Percentiles rank a stretch among this genome's conserved stretches.
Evolutionary conservation across 2,888 invertebrate species (phyloP).

Genomic region (Heliconius ethilla): DNA sequence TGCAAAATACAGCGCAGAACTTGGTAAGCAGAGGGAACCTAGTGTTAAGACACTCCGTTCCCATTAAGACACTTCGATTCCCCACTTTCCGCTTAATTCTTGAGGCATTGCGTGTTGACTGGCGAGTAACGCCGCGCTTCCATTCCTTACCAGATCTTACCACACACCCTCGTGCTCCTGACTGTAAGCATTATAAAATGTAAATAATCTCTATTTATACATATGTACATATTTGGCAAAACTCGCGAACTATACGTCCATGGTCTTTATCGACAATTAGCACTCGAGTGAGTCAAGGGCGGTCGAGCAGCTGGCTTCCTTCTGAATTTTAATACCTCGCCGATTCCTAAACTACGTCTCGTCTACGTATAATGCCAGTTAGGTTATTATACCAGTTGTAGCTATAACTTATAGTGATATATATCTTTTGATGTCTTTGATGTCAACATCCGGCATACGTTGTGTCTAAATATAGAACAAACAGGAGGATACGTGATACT

Average conservation of each 20-base stretch:
- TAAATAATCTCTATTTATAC: background rate
- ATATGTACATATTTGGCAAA: conserved; percentile 23
- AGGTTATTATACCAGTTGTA: conserved; percentile 3
- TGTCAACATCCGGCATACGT: background rate
- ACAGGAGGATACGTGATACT: background rate
- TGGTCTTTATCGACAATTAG: conserved; percentile 31
- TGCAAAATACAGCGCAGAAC: too few species aligned
- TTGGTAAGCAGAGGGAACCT: too few species aligned
- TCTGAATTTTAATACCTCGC: conserved; percentile 67
- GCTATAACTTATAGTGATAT: background rate
- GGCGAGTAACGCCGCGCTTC: too few species aligned
- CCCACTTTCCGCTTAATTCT: too few species aligned
- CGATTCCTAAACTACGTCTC: conserved; percentile 62
- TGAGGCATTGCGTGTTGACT: too few species aligned
- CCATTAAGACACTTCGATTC: too few species aligned
- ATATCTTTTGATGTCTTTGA: conserved; percentile 5
- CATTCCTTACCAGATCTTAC: too few species aligned
- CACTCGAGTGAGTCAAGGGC: conserved; percentile 67
- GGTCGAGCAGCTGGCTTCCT: conserved; percentile 72
- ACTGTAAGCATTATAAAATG: background rate
- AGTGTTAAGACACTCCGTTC: too few species aligned
- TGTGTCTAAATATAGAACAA: background rate
- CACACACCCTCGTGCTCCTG: too few species aligned
- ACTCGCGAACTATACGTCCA: conserved; percentile 20
- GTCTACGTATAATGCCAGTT: conserved; percentile 47